A percentile compares a stretch with the other conserved stretches of the same genome.
phyloP scores from a whole-genome alignment of 2,888 invertebrate genomes.

The Eupithecia centaureata region DNA sequence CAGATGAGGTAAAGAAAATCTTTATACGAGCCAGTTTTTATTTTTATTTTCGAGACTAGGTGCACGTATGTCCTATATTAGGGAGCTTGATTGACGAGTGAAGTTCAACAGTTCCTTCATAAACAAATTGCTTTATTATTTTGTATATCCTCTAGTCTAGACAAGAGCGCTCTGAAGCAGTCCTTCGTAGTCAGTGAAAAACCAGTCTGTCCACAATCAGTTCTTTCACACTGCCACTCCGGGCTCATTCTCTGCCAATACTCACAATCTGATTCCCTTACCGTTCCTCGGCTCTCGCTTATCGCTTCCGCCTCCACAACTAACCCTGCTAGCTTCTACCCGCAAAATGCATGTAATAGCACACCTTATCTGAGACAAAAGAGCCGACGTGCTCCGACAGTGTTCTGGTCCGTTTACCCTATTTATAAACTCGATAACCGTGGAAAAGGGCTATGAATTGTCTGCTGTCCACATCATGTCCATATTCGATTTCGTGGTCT shows the following conservation, averaged over 20 bases:
- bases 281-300: slow-evolving; percentile 59
- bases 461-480: slow-evolving; percentile 45
- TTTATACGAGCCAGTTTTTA: too few relatives aligned
- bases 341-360: slow-evolving; percentile 53
- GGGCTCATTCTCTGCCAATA: slow-evolving; percentile 66
- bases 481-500: slow-evolving; percentile 42
- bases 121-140: not conserved
- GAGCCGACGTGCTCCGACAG: slow-evolving; percentile 55
- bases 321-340: slow-evolving; percentile 27
- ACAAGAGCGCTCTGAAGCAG: not conserved
- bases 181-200: slow-evolving; percentile 12
- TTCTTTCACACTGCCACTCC: slow-evolving; percentile 58
- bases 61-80: too few relatives aligned
- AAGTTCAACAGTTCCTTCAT: not conserved
- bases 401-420: slow-evolving; percentile 53
- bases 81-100: too few relatives aligned
- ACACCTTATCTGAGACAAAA: slow-evolving; percentile 66
- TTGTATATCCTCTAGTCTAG: not conserved
- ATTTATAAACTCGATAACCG: slow-evolving; percentile 51
- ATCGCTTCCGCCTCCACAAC: slow-evolving; percentile 68
- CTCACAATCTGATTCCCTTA: slow-evolving; percentile 73
- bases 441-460: slow-evolving; percentile 47
- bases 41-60: too few relatives aligned
- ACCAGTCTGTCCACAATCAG: slow-evolving; percentile 43
- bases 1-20: too few relatives aligned